These are phyloP conservation scores for Danio rerio DNA, from an alignment of 2,113 vertebrate species.

Conservation along the genomic window DNA sequence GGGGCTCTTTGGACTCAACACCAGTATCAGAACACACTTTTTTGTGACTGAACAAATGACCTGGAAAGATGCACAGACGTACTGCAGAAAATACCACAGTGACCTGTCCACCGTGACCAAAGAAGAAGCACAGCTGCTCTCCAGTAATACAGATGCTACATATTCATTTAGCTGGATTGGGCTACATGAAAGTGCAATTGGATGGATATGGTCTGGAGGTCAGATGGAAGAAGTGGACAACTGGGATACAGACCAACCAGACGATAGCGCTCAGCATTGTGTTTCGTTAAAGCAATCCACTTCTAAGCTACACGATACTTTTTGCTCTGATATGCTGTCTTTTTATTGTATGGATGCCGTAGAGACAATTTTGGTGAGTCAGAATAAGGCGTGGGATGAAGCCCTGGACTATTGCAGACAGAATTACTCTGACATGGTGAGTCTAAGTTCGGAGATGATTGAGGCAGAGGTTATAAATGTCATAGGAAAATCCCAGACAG, in stretches of 20 bases:
- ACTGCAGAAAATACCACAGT: conserved; percentile 8
- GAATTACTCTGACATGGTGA: neutral
- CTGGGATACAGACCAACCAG: neutral
- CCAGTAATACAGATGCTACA: neutral
- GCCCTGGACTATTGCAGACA: conserved; percentile 25
- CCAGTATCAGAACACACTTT: neutral
- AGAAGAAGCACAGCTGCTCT: neutral
- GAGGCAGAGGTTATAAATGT: neutral
- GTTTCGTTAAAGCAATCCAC: neutral
- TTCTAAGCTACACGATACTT: neutral
- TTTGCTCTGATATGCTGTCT: neutral
- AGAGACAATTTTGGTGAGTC: neutral
- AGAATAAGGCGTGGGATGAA: conserved; percentile 34
- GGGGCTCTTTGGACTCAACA: neutral
- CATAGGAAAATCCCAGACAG: neutral
- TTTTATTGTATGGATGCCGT: conserved; percentile 13
- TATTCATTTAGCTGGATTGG: neutral
- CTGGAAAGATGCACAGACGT: neutral
- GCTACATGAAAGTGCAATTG: neutral
- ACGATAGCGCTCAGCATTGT: neutral
- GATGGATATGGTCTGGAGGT: conserved; percentile 41
- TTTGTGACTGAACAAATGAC: neutral
- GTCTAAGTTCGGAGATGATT: neutral
- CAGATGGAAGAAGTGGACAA: neutral
- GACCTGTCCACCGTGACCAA: conserved; percentile 17